A percentile compares a stretch with the other conserved stretches of the same genome.
Conservation (phyloP, 2,888 invertebrate species). For the Pyrgus malvae region DNA sequence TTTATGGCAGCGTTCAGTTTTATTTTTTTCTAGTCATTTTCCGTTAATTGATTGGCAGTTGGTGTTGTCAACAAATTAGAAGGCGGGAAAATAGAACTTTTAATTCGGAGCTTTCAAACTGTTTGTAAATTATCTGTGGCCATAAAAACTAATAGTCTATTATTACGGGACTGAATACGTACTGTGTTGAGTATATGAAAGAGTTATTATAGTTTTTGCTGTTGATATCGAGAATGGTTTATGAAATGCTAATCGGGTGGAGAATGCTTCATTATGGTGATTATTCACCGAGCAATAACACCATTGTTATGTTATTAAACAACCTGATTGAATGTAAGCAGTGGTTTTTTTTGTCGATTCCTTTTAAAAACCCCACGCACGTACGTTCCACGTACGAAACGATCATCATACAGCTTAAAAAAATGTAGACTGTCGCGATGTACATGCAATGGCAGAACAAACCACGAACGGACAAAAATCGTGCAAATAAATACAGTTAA, state of each 20-base stretch:
- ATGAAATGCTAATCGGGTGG: background rate
- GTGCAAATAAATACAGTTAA: too few species aligned
- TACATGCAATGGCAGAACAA: too few species aligned
- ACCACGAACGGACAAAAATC: too few species aligned
- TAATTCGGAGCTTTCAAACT: conserved; percentile 32
- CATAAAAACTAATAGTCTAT: conserved; percentile 37
- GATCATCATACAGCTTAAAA: too few species aligned
- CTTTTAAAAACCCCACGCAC: too few species aligned
- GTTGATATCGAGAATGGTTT: background rate
- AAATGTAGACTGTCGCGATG: too few species aligned
- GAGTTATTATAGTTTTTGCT: conserved; percentile 13
- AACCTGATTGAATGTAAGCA: background rate
- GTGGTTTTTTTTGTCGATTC: too few species aligned
- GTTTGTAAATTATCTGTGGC: conserved; percentile 37
- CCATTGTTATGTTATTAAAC: background rate
- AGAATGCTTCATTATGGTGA: background rate
- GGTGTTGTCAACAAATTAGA: conserved; percentile 41
- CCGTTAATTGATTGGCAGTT: conserved; percentile 40
- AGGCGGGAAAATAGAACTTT: conserved; percentile 33
- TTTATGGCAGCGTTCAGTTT: conserved; percentile 12
- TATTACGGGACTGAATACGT: conserved; percentile 22
- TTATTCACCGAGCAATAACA: conserved; percentile 3
- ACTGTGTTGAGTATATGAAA: background rate
- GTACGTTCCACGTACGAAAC: too few species aligned
- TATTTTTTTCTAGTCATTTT: conserved; percentile 34